Evolutionary conservation across 2,797 vertebrate genomes (phyloP).

Genomic region (Acanthurus lineatus): DNA sequence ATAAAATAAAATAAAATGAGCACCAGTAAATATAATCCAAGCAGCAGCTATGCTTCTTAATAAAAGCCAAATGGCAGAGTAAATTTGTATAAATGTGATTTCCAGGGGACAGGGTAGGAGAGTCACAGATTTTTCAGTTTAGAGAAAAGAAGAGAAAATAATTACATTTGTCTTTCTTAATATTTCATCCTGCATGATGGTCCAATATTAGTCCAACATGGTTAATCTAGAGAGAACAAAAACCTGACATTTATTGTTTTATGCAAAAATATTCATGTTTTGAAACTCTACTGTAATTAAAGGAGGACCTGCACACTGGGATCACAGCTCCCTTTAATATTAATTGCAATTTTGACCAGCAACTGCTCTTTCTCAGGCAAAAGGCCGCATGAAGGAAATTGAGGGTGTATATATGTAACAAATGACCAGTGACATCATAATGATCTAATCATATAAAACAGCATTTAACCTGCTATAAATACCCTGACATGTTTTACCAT

Average conservation of each 20-base stretch:
- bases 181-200: too few relatives aligned
- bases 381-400: conserved; percentile 31
- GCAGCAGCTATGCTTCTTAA: conserved; percentile 9
- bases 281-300: conserved; percentile 12
- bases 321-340: conserved; percentile 27
- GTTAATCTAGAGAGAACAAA: background rate
- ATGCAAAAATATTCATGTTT: conserved; percentile 18
- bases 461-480: conserved; percentile 10
- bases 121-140: background rate
- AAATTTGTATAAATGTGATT: conserved; percentile 10
- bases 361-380: conserved; percentile 11
- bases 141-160: background rate
- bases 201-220: background rate
- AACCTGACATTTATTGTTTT: conserved; percentile 1
- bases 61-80: conserved; percentile 4
- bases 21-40: conserved; percentile 11
- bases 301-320: conserved; percentile 11
- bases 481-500: conserved; percentile 9
- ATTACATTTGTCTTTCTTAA: background rate
- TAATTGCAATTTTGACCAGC: conserved; percentile 28
- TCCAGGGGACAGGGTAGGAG: background rate
- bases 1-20: too few relatives aligned
- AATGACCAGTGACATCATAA: conserved; percentile 32
- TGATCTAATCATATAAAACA: conserved; percentile 35
- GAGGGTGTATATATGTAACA: conserved; percentile 28